phyloP scores from a whole-genome alignment of 2,797 vertebrate genomes.

The Hydrocynus forskahlii region DNA sequence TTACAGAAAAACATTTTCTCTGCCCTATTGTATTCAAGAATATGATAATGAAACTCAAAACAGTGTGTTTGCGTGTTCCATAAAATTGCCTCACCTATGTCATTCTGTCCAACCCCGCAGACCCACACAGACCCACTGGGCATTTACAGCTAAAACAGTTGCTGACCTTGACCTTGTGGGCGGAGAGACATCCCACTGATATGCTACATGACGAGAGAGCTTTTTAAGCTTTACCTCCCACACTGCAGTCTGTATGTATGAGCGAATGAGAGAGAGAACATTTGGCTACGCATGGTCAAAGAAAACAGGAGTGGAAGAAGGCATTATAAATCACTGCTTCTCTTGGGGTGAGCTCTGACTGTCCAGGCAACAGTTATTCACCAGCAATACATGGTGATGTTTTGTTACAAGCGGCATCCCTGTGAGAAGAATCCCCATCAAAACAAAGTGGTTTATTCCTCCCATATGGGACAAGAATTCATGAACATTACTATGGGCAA shows the following conservation, averaged over 20 bases:
- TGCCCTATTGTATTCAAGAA: conserved; percentile 44
- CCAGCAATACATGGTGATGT: background rate
- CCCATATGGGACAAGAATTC: conserved; percentile 4
- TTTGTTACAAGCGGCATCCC: background rate
- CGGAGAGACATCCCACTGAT: background rate
- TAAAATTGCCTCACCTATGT: conserved; percentile 55
- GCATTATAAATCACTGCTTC: background rate
- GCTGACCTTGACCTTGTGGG: conserved; percentile 21
- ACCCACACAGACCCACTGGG: background rate
- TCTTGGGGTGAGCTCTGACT: no score
- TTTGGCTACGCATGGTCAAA: background rate
- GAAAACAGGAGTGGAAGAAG: background rate
- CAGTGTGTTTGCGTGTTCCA: conserved; percentile 48
- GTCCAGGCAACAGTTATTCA: background rate
- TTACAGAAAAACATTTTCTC: conserved; percentile 64
- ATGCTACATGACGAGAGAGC: background rate
- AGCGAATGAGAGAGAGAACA: background rate
- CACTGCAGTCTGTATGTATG: background rate
- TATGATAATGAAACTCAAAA: conserved; percentile 45
- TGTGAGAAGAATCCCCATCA: background rate
- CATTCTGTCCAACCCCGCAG: conserved; percentile 41
- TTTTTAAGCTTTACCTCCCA: conserved; percentile 16
- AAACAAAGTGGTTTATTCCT: conserved; percentile 5
- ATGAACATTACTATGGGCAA: background rate
- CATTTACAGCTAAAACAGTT: conserved; percentile 4